Evolutionary conservation across 2,797 vertebrate genomes (phyloP), one percentile per base, ranked within the genome.

Genomic region (Crocodylus rhombifer): DNA sequence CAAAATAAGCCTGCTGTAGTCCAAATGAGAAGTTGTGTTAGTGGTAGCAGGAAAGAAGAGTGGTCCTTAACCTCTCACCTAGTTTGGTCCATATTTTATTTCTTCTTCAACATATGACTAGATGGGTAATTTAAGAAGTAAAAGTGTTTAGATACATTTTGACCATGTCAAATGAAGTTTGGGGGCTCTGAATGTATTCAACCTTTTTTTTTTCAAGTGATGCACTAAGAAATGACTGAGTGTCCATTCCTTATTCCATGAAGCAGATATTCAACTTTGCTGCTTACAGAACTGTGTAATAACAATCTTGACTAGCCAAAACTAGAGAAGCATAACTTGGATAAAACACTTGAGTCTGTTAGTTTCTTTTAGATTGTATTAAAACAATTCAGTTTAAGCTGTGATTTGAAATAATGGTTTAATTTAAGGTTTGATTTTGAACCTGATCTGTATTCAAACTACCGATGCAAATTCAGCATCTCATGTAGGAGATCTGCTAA

Each of bases 401-500:
- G 14, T 77, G 3, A 42, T 71, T 75, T 84, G 80, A 30, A 80
- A 75, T 75, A 63, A 30, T 87, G n/a, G 84, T 92, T 88, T 90
- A 77, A 90, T 58, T 60, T 80, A 56, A 92, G 18, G 3, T 62
- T 88, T 67, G 6, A 14, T 63, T 85, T 82, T 78, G 74, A 88
- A 91, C 10, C 55, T 93, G 67, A 88, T 14, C 4, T 74, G 17
- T 74, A 86, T 92, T 92, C 67, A 87, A 86, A 92, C 86, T 63
- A 92, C 33, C 84, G 56, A 82, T 61, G 4, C 26, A 94, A 85
- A 83, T 56, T 20, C 17, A 93, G 3, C 10, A 23, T 77, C 11
- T 88, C 36, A 71, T 13, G 1, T 61, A 83, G 82, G 60, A 88
- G 57, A 61, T 67, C 5, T 82, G 17, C 71, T 93, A 81, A 55